These are phyloP conservation scores for Psittacula cyanocephala DNA, from an alignment of 2,113 vertebrate genomes.

Conservation along the genomic window DNA sequence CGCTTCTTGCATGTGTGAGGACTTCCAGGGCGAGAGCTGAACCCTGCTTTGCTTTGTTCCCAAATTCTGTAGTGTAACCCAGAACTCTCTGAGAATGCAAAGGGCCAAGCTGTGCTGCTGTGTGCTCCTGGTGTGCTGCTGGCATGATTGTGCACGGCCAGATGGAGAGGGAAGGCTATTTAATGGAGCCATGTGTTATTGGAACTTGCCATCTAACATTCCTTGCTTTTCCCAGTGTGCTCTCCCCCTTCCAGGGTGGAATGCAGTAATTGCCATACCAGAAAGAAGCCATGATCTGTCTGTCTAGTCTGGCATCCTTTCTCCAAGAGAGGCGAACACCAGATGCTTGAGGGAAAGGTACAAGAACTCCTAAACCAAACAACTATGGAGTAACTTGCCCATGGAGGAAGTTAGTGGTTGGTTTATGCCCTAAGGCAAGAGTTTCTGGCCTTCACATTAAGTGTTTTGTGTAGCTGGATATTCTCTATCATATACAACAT, in stretches of 20 bases:
- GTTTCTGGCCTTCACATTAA: neutral
- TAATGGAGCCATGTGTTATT: constrained; percentile 6
- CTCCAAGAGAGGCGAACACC: constrained; percentile 37
- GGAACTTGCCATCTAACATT: constrained; percentile 56
- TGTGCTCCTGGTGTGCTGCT: neutral
- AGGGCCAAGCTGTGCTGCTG: neutral
- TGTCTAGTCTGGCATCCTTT: constrained; percentile 58
- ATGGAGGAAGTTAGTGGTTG: constrained; percentile 47
- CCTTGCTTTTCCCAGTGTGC: constrained; percentile 4
- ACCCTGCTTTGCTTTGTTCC: neutral
- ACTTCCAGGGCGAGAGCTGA: neutral
- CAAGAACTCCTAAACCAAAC: constrained; percentile 50
- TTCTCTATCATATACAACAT: neutral
- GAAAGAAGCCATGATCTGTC: constrained; percentile 52
- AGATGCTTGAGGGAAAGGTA: constrained; percentile 45
- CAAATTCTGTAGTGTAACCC: neutral
- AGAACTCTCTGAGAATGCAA: neutral
- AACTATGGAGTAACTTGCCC: constrained; percentile 23
- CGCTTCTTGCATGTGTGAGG: neutral
- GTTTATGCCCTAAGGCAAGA: neutral
- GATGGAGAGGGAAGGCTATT: constrained; percentile 11
- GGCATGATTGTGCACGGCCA: neutral
- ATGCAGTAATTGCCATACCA: constrained; percentile 62
- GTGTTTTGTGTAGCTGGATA: neutral
- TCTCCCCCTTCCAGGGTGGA: constrained; percentile 50